Conservation (phyloP, 2,797 vertebrate genomes). For the Coranthus polyacanthus region DNA sequence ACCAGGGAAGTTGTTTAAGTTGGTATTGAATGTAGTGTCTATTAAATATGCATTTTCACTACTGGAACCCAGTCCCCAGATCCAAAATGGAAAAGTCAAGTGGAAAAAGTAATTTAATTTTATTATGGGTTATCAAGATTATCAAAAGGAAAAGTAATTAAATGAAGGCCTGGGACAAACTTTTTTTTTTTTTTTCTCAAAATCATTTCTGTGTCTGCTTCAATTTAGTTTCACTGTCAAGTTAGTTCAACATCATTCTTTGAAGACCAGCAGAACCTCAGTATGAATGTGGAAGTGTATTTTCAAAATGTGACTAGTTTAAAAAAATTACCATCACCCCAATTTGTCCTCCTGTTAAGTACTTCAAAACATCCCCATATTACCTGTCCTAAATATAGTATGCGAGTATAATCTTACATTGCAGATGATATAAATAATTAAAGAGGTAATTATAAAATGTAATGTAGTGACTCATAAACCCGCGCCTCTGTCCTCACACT, state of each 20-base stretch:
- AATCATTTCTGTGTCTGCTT: slow-evolving; percentile 54
- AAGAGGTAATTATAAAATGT: slow-evolving; percentile 66
- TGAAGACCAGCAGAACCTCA: slow-evolving; percentile 25
- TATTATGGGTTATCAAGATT: slow-evolving; percentile 67
- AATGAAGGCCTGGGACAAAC: slow-evolving; percentile 61
- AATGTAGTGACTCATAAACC: slow-evolving; percentile 44
- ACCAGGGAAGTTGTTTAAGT: slow-evolving; percentile 30
- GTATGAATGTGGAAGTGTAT: slow-evolving; percentile 25
- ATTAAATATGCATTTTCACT: slow-evolving; percentile 49
- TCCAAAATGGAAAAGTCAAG: slow-evolving; percentile 62
- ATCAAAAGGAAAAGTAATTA: slow-evolving; percentile 69
- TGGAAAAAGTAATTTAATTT: slow-evolving; percentile 74
- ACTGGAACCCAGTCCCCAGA: slow-evolving; percentile 36
- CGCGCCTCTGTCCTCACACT: slow-evolving; percentile 29
- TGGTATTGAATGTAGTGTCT: slow-evolving; percentile 41
- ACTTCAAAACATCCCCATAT: slow-evolving; percentile 39
- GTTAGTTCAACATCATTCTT: slow-evolving; percentile 60
- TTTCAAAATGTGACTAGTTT: slow-evolving; percentile 37
- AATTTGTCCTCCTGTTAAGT: slow-evolving; percentile 43
- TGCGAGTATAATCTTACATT: slow-evolving; percentile 28
- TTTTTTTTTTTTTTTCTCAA: slow-evolving; percentile 39
- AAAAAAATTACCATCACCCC: slow-evolving; percentile 9
- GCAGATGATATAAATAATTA: slow-evolving; percentile 57
- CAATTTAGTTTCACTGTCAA: slow-evolving; percentile 64
- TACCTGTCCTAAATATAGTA: slow-evolving; percentile 16